These are phyloP conservation scores for Sphyrna mokarran DNA, from an alignment of 2,113 vertebrate species.

Conservation along the genomic window DNA sequence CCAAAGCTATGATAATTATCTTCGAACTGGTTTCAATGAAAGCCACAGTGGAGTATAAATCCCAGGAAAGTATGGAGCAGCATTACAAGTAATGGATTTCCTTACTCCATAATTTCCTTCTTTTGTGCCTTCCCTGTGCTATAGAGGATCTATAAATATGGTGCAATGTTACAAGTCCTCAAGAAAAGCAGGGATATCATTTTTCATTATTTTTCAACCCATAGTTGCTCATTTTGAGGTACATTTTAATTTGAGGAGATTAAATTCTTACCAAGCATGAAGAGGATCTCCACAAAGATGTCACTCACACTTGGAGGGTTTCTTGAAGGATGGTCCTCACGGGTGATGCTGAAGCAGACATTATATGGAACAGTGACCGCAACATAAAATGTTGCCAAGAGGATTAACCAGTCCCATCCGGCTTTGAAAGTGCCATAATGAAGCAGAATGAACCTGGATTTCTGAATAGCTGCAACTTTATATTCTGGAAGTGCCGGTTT, in stretches of 20 bases:
- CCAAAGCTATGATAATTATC: neutral
- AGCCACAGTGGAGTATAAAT: neutral
- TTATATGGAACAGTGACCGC: conserved; percentile 73
- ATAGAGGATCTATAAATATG: neutral
- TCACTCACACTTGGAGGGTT: conserved; percentile 62
- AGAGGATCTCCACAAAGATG: conserved; percentile 73
- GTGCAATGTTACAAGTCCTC: neutral
- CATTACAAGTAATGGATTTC: neutral
- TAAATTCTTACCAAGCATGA: conserved; percentile 60
- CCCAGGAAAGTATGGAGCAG: neutral
- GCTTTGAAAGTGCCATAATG: conserved; percentile 74
- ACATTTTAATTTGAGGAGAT: neutral
- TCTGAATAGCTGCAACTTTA: conserved; percentile 73
- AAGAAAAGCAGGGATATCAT: neutral
- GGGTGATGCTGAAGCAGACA: conserved; percentile 63
- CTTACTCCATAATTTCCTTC: neutral
- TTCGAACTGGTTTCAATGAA: too few relatives aligned
- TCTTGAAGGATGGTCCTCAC: conserved; percentile 55
- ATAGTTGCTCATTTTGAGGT: neutral
- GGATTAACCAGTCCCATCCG: conserved; percentile 73
- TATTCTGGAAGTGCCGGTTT: conserved; percentile 71
- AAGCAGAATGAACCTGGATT: conserved; percentile 69
- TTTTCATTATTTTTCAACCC: neutral
- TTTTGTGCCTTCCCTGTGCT: neutral
- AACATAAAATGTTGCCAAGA: conserved; percentile 74